Evolutionary conservation across 2,113 vertebrate species (phyloP).

Genomic region (Menura novaehollandiae): DNA sequence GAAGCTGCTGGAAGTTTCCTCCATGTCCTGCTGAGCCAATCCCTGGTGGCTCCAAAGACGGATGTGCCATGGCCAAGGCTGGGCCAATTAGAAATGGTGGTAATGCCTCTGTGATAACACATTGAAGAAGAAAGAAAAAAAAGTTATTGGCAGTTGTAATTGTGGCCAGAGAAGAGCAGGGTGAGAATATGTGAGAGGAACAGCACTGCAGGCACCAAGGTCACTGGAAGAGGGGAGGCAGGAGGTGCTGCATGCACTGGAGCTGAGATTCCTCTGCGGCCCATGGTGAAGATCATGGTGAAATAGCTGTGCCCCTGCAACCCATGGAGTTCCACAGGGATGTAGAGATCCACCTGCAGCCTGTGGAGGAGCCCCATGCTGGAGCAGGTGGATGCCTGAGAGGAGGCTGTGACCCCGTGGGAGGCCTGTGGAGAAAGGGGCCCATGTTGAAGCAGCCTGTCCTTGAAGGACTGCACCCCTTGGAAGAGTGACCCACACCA

Average conservation of each 20-base stretch:
- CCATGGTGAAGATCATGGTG: too few relatives aligned
- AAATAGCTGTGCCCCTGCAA: neutral
- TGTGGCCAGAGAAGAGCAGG: neutral
- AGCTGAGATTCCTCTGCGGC: neutral
- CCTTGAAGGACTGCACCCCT: neutral
- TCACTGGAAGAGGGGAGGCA: neutral
- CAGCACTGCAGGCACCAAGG: neutral
- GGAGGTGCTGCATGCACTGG: accelerated
- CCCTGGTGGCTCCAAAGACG: neutral
- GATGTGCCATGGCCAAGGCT: neutral
- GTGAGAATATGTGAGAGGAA: neutral
- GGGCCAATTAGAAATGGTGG: neutral
- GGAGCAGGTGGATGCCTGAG: neutral
- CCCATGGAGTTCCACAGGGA: accelerated
- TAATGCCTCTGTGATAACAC: neutral
- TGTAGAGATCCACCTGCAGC: neutral
- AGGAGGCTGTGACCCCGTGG: neutral
- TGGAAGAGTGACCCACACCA: neutral
- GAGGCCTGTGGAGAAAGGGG: neutral
- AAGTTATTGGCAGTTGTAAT: neutral
- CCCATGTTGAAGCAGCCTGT: neutral
- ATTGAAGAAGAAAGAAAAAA: neutral
- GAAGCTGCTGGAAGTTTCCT: neutral
- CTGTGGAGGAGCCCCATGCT: accelerated
- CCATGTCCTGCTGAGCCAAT: accelerated